These are phyloP conservation scores for Nemotelus nigrinus DNA, from an alignment of 2,888 invertebrate genomes.

Conservation along the genomic window DNA sequence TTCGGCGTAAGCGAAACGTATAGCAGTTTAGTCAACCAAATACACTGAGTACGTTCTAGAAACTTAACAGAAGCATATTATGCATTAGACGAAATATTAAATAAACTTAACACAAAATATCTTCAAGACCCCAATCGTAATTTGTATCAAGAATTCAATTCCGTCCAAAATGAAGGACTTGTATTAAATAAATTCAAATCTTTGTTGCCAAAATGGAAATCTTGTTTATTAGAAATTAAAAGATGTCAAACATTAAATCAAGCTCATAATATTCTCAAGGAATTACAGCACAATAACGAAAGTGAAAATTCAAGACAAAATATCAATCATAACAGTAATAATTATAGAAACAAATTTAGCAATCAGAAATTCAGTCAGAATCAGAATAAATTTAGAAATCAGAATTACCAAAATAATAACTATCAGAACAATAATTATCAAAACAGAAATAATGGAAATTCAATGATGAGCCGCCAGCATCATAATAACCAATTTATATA, in stretches of 20 bases:
- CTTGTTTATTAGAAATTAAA: not conserved
- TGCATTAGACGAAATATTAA: too few species aligned
- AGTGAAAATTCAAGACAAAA: not conserved
- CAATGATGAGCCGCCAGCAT: not conserved
- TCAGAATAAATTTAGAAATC: not conserved
- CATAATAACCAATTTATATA: not conserved
- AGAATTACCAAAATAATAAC: too few species aligned
- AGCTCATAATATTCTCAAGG: not conserved
- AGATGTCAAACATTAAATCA: not conserved
- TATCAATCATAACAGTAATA: not conserved
- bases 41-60: not conserved
- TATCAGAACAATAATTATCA: not conserved
- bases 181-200: too few species aligned
- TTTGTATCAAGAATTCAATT: too few species aligned
- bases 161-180: too few species aligned
- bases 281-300: not conserved
- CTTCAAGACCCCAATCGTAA: too few species aligned
- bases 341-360: not conserved
- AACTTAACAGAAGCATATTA: not conserved
- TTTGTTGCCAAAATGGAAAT: too few species aligned
- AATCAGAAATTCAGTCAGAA: too few species aligned
- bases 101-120: too few species aligned
- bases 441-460: not conserved
- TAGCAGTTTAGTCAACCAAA: not conserved
- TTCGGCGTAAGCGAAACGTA: not conserved